phyloP scores from a whole-genome alignment of 2,797 vertebrate genomes.

The Valencia hispanica region DNA sequence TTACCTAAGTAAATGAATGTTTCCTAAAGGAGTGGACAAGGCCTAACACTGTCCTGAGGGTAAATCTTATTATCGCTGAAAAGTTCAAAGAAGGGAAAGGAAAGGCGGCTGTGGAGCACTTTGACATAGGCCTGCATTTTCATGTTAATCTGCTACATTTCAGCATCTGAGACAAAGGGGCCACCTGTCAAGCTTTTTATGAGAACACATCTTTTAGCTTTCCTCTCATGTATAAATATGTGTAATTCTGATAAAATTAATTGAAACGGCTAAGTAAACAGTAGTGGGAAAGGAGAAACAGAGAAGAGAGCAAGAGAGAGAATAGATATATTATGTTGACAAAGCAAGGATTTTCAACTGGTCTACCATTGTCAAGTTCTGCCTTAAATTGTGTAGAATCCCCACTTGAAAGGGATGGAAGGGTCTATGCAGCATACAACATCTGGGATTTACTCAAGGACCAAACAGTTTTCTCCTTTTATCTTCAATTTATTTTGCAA shows the following conservation, averaged over 20 bases:
- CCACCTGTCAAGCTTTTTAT: constrained; percentile 71
- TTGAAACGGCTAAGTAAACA: constrained; percentile 81
- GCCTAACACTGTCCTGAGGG: constrained; percentile 73
- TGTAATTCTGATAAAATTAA: constrained; percentile 85
- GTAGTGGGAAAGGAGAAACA: constrained; percentile 55
- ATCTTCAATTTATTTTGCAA: too few relatives aligned
- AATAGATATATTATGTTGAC: constrained; percentile 54
- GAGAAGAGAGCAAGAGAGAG: constrained; percentile 24
- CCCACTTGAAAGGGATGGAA: too few relatives aligned
- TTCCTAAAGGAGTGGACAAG: constrained; percentile 79
- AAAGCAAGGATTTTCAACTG: constrained; percentile 57
- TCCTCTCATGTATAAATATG: constrained; percentile 82
- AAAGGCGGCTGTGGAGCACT: constrained; percentile 58
- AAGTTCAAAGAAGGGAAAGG: constrained; percentile 66
- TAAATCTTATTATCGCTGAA: constrained; percentile 79
- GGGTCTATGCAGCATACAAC: too few relatives aligned
- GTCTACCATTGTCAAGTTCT: too few relatives aligned
- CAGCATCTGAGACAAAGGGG: constrained; percentile 73
- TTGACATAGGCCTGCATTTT: constrained; percentile 75
- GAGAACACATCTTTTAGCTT: constrained; percentile 79
- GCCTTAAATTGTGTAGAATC: too few relatives aligned
- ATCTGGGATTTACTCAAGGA: too few relatives aligned
- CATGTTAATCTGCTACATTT: constrained; percentile 81
- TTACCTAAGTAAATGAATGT: constrained; percentile 81
- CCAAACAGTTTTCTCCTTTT: too few relatives aligned